These are phyloP conservation scores for Trachelipus rathkii DNA, from an alignment of 1,140 invertebrate species.

Conservation along the genomic window DNA sequence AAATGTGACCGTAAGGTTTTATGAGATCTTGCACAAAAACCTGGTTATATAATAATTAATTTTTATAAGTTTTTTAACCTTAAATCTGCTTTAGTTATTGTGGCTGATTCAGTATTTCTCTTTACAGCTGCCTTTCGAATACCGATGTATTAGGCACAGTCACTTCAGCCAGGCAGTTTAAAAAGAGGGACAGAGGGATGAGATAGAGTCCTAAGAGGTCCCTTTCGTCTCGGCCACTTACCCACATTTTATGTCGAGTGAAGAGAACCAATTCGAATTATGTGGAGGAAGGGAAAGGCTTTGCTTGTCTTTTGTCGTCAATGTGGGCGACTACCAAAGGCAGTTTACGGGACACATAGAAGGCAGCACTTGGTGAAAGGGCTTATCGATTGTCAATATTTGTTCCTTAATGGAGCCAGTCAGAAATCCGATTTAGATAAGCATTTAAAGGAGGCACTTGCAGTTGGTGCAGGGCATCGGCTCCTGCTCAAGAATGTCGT, in stretches of 20 bases:
- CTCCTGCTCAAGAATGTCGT: too few relatives aligned
- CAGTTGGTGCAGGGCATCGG: too few relatives aligned
- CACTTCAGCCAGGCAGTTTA: neutral
- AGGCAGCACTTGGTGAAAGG: neutral
- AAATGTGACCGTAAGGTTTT: too few relatives aligned
- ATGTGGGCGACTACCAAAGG: neutral
- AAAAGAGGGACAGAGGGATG: neutral
- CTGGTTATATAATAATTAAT: too few relatives aligned
- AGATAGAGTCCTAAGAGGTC: neutral
- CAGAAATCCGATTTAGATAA: neutral
- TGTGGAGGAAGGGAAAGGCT: conserved; percentile 1
- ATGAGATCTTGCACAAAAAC: too few relatives aligned
- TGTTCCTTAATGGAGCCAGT: neutral
- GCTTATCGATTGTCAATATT: neutral
- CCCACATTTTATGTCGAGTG: neutral
- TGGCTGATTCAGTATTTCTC: neutral
- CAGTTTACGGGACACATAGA: neutral
- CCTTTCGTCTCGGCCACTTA: neutral
- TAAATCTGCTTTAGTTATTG: neutral
- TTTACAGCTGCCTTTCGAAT: conserved; percentile 6
- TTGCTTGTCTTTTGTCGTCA: neutral
- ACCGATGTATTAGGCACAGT: neutral
- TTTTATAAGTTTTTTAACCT: too few relatives aligned
- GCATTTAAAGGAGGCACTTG: neutral
- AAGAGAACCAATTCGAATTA: neutral